Conservation (phyloP, 1,140 invertebrate species). For the Drosophila nebulosa region DNA sequence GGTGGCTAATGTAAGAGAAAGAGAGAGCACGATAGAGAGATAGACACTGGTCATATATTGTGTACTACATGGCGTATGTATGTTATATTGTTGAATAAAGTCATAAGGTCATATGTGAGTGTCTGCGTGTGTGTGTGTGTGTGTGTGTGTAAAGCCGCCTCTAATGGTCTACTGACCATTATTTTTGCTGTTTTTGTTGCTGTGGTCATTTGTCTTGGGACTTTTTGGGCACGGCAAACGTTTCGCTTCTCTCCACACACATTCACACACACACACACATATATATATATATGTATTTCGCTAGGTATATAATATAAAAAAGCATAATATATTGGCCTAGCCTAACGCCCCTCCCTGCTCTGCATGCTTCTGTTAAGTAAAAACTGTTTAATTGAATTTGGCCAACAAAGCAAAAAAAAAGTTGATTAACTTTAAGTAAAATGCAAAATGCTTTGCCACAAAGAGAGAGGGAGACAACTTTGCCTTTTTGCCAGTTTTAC, state of each 20-base stretch:
- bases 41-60: conserved; percentile 21
- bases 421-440: neutral
- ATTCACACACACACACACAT: neutral
- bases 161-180: conserved; percentile 2
- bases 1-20: conserved; percentile 11
- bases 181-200: neutral
- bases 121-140: neutral
- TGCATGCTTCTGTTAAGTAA: neutral
- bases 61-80: neutral
- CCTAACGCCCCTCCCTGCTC: conserved; percentile 6
- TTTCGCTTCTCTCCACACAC: neutral
- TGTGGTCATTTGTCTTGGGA: conserved; percentile 46
- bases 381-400: neutral
- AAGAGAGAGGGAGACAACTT: conserved; percentile 25
- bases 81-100: conserved; percentile 48
- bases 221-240: conserved; percentile 28
- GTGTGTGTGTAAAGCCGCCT: neutral
- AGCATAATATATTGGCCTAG: conserved; percentile 44
- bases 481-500: conserved; percentile 24
- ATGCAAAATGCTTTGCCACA: neutral
- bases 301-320: conserved; percentile 28
- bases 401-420: neutral
- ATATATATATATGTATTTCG: neutral
- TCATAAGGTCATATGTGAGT: conserved; percentile 63
- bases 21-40: too few relatives aligned